These are phyloP conservation scores for Melozone crissalis DNA, from an alignment of 2,113 vertebrate species.

Conservation along the genomic window DNA sequence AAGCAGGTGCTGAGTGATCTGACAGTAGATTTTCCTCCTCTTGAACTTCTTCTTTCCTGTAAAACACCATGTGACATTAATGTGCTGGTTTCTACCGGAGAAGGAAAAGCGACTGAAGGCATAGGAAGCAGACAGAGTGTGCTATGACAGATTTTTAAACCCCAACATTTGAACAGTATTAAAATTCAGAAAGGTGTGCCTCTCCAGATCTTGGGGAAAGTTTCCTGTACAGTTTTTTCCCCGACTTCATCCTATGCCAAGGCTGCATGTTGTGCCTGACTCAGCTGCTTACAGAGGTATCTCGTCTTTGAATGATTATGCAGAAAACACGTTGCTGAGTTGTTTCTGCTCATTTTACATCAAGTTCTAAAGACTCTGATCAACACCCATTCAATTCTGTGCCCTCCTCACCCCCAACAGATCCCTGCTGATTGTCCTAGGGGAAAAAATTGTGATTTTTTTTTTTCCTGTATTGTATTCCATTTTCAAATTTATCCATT, in stretches of 20 bases:
- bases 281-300: neutral
- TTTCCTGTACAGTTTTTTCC: neutral
- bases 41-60: constrained; percentile 86
- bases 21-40: constrained; percentile 91
- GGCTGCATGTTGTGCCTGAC: neutral
- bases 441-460: neutral
- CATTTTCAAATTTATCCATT: neutral
- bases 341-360: neutral
- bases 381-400: neutral
- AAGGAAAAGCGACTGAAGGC: neutral
- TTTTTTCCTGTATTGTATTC: neutral
- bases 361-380: neutral
- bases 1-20: constrained; percentile 92
- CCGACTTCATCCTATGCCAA: neutral
- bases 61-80: constrained; percentile 17
- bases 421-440: neutral
- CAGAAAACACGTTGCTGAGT: neutral
- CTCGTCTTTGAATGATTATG: neutral
- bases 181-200: neutral
- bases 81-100: neutral
- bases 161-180: neutral
- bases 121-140: neutral
- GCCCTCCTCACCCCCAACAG: fast-evolving
- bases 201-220: neutral
- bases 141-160: neutral